phyloP scores from a whole-genome alignment of 1,140 invertebrate species.

The Drosophila biarmipes region DNA sequence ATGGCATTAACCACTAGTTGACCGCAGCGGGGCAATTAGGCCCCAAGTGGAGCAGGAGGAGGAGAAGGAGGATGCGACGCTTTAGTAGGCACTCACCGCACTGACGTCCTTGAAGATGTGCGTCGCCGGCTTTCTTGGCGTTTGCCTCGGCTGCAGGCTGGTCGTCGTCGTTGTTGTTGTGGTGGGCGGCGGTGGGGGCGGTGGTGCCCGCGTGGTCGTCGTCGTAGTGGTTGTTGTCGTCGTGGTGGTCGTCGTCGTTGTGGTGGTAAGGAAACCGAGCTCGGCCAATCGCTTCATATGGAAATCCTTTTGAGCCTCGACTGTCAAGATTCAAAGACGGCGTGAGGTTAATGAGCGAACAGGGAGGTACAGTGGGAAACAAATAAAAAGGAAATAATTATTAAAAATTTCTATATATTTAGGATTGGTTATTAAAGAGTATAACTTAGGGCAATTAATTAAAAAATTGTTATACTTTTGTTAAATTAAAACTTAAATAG shows the following conservation, averaged over 20 bases:
- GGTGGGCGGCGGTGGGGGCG: slow-evolving; percentile 65
- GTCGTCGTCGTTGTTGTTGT: slow-evolving; percentile 72
- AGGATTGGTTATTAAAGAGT: no score
- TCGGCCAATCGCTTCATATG: slow-evolving; percentile 88
- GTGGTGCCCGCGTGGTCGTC: slow-evolving; percentile 67
- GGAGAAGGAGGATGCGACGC: slow-evolving; percentile 33
- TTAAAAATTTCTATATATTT: no score
- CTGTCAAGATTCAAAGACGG: slow-evolving; percentile 85
- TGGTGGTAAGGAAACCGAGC: slow-evolving; percentile 85
- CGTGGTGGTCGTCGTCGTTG: slow-evolving; percentile 84
- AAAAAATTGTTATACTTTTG: no score
- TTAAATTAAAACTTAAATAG: no score
- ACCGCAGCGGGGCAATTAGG: slow-evolving; percentile 54
- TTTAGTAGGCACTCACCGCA: slow-evolving; percentile 56
- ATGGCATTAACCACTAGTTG: slow-evolving; percentile 26
- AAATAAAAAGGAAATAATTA: no score
- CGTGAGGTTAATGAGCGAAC: neutral
- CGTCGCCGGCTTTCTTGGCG: slow-evolving; percentile 69
- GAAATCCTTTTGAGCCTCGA: slow-evolving; percentile 95
- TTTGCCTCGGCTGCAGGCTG: slow-evolving; percentile 70
- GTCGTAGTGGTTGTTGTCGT: slow-evolving; percentile 81
- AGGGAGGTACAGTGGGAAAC: neutral
- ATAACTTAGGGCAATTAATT: no score
- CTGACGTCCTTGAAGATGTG: slow-evolving; percentile 69
- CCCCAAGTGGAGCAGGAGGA: no score